A percentile compares a stretch with the other conserved stretches of the same genome.
Evolutionary conservation across 1,140 invertebrate genomes (phyloP).

Genomic region (Zaprionus inermis): DNA sequence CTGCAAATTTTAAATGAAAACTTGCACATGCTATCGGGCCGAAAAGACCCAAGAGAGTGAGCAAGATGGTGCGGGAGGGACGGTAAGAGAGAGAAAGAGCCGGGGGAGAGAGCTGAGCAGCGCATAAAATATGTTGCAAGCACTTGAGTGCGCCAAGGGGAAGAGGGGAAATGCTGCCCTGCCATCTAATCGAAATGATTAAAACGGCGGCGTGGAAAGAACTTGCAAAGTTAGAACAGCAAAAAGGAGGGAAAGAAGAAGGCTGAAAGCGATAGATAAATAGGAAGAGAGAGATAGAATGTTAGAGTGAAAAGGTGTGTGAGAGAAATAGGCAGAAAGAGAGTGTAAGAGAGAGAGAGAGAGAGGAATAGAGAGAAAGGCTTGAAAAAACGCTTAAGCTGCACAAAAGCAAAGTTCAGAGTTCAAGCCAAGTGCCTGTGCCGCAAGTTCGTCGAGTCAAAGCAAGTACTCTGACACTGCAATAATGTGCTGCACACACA

Average conservation of each 20-base stretch:
- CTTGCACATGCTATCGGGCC: constrained; percentile 11
- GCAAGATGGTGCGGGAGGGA: neutral
- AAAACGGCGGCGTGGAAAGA: constrained; percentile 43
- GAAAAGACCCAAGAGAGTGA: neutral
- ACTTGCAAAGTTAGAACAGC: neutral
- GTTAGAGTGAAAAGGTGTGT: too few species aligned
- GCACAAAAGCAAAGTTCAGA: constrained; percentile 52
- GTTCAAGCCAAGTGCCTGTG: constrained; percentile 63
- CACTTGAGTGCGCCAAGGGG: neutral
- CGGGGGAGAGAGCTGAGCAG: neutral
- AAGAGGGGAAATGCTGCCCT: neutral
- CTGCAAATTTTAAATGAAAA: constrained; percentile 14
- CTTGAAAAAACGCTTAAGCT: constrained; percentile 37
- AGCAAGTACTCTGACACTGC: constrained; percentile 62
- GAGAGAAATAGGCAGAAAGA: neutral
- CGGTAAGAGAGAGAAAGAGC: neutral
- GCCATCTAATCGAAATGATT: constrained; percentile 63
- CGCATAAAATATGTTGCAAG: constrained; percentile 15
- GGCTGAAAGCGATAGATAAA: constrained; percentile 1
- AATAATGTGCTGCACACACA: constrained; percentile 57
- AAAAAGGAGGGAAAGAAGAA: neutral
- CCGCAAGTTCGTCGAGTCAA: constrained; percentile 48
- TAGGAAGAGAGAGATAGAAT: neutral
- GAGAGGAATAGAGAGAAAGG: neutral
- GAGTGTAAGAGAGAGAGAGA: neutral